phyloP scores from a whole-genome alignment of 2,888 invertebrate species.

The Aleiodes leptofemur region DNA sequence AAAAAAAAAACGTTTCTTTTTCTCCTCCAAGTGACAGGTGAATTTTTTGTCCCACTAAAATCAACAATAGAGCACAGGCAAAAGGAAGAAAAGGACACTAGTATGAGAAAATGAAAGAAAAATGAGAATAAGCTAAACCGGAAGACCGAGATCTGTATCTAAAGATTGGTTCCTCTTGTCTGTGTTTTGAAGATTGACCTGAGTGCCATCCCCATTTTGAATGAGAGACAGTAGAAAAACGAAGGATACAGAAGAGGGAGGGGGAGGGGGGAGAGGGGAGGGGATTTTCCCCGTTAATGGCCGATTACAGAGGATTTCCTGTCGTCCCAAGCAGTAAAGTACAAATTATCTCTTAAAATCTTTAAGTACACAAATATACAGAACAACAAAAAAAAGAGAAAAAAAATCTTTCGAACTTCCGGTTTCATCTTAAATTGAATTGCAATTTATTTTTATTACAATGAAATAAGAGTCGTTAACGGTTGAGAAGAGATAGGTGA shows the following conservation, averaged over 20 bases:
- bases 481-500: too few species aligned
- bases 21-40: conserved; percentile 29
- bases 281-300: conserved; percentile 45
- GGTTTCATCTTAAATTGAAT: background rate
- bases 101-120: conserved; percentile 21
- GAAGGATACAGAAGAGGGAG: background rate
- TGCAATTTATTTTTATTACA: too few species aligned
- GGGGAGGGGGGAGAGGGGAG: background rate
- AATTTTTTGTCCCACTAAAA: conserved; percentile 6
- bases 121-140: conserved; percentile 38
- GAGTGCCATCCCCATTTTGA: conserved; percentile 20
- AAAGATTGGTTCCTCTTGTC: conserved; percentile 40
- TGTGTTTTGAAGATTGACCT: conserved; percentile 40
- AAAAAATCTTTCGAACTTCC: background rate
- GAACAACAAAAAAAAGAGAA: background rate
- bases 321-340: conserved; percentile 32
- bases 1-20: conserved; percentile 41
- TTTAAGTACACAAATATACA: conserved; percentile 39
- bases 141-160: conserved; percentile 25
- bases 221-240: background rate
- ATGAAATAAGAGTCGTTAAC: too few species aligned
- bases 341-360: conserved; percentile 49
- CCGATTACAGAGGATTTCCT: conserved; percentile 46
- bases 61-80: background rate
- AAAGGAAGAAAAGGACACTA: background rate